Conservation (phyloP, 2,888 invertebrate genomes). For the Fissipunctia ypsillon region DNA sequence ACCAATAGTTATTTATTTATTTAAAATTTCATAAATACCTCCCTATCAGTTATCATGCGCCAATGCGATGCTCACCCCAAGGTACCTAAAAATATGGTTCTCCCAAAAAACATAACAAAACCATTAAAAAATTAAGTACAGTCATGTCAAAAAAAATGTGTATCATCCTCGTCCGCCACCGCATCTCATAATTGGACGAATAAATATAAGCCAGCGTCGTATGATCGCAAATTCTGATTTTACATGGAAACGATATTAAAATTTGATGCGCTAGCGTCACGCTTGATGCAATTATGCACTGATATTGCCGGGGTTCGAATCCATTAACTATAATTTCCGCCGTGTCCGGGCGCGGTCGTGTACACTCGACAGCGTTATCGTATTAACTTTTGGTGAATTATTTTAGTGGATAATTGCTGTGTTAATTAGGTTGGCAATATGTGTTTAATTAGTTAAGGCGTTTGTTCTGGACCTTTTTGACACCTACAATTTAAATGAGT, state of each 20-base stretch:
- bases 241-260: constrained; percentile 71
- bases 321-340: constrained; percentile 84
- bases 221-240: constrained; percentile 61
- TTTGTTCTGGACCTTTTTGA: not conserved
- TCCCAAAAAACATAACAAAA: constrained; percentile 27
- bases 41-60: too few species aligned
- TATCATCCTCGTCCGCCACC: constrained; percentile 12
- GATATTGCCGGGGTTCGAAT: constrained; percentile 83
- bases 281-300: constrained; percentile 86
- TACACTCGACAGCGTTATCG: constrained; percentile 59
- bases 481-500: not conserved
- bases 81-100: constrained; percentile 6
- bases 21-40: too few species aligned
- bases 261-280: constrained; percentile 70
- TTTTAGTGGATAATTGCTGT: constrained; percentile 19
- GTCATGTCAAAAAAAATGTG: constrained; percentile 38
- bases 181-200: constrained; percentile 53
- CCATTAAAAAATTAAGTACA: constrained; percentile 54
- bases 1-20: too few species aligned
- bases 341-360: constrained; percentile 55
- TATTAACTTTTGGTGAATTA: constrained; percentile 48
- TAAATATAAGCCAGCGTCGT: constrained; percentile 44
- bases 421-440: not conserved
- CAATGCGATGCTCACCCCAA: too few species aligned
- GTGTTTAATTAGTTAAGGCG: not conserved